Evolutionary conservation across 1,140 invertebrate genomes (phyloP), one percentile per base, ranked within the genome.

Genomic region (Caenorhabditis tropicalis): DNA sequence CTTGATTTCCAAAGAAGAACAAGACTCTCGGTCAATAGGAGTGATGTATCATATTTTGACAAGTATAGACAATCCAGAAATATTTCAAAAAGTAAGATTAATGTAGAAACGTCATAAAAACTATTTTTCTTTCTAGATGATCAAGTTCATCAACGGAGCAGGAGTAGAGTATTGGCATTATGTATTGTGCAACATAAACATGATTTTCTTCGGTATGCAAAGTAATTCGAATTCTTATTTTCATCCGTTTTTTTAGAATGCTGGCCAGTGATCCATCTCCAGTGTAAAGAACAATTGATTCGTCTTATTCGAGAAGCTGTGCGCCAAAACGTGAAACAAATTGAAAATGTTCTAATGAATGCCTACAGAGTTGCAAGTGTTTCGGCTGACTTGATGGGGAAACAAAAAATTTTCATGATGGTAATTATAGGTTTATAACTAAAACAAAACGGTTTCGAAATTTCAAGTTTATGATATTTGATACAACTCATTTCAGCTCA

Each of bases 321-420:
- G 24, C 33, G 65, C 4, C 65, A 43, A 43, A 74, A 74, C 43
- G 65, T 74, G 36, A 74, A 74, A 74, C 65, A 74, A 43, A 43
- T 74, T 7, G 65, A 74, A 43, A 74, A 74, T 74, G 65, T 74
- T 0, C 65, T 74, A 6, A 74, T 74, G 65, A 74, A 74, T n/a
- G 65, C 36, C 2, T 74, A 21, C n/a, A 39, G 65, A 74, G 36
- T 74, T 1, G 21, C 65, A 3, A 74, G 6, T 43, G 65, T 29
- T 9, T 46, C 29, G 4, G 12, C 10, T 46, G 65, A 74, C 10
- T 19, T 10, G 6, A n/a, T 24, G 15, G 12, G 29, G 21, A 74
- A 74, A 29, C 65, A 74, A n/a, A 39, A 36, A 21, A 74, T 74
- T 43, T 74, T 74, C 16, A 16, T 15, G n/a, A 74, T 9, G 53